phyloP scores from a whole-genome alignment of 2,888 invertebrate species.

The Pseudoips prasinana region DNA sequence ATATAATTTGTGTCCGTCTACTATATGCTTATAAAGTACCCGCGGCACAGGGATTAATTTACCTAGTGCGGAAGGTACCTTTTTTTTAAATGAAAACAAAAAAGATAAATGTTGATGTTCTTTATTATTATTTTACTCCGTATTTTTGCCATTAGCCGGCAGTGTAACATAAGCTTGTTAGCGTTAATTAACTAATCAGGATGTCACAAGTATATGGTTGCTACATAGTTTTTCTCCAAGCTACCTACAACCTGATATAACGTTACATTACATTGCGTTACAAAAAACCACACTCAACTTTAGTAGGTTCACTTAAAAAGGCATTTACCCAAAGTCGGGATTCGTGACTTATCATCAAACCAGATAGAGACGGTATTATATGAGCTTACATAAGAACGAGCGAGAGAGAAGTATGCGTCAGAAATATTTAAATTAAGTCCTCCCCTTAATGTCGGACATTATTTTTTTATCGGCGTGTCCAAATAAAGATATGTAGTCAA shows the following conservation, averaged over 20 bases:
- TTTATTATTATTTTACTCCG: too few relatives aligned
- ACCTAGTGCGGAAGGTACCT: too few relatives aligned
- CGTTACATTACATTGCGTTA: slow-evolving; percentile 44
- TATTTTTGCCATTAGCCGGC: too few relatives aligned
- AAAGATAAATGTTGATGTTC: too few relatives aligned
- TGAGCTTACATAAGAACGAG: slow-evolving; percentile 17
- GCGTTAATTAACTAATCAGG: too few relatives aligned
- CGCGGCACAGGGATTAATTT: too few relatives aligned
- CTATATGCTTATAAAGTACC: too few relatives aligned
- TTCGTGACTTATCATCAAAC: slow-evolving; percentile 62
- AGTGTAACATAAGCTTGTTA: too few relatives aligned
- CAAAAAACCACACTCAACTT: slow-evolving; percentile 47
- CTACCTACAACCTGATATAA: slow-evolving; percentile 4
- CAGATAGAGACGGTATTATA: slow-evolving; percentile 41
- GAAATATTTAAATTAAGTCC: slow-evolving; percentile 79
- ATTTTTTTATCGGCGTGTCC: slow-evolving; percentile 75
- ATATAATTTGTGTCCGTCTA: too few relatives aligned
- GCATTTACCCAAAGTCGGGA: slow-evolving; percentile 59
- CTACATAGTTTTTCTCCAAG: not conserved
- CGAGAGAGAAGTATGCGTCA: slow-evolving; percentile 43
- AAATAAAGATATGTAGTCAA: slow-evolving; percentile 70
- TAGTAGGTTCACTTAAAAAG: slow-evolving; percentile 70
- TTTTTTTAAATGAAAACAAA: too few relatives aligned
- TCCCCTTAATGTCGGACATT: slow-evolving; percentile 75
- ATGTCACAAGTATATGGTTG: too few relatives aligned